phyloP scores from a whole-genome alignment of 2,797 vertebrate species.

The Sciurus vulgaris region DNA sequence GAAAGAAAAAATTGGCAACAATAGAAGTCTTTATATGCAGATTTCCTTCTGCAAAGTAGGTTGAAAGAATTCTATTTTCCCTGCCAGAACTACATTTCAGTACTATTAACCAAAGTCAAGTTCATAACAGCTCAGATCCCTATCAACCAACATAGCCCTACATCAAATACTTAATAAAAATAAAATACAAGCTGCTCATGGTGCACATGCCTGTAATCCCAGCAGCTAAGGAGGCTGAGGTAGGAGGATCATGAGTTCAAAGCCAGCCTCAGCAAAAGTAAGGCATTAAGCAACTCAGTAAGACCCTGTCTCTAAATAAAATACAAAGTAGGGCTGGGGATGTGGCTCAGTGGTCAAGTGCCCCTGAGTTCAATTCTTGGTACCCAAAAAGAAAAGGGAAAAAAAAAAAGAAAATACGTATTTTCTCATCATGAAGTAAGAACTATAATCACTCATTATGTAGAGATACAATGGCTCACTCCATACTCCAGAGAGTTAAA shows the following conservation, averaged over 20 bases:
- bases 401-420: slow-evolving; percentile 8
- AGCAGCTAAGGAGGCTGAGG: no score
- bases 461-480: neutral
- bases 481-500: neutral
- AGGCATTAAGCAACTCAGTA: no score
- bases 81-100: neutral
- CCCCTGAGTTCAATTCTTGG: no score
- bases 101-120: slow-evolving; percentile 27
- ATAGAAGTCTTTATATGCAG: neutral
- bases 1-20: neutral
- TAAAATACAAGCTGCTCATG: neutral
- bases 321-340: no score
- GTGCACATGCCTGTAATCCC: no score
- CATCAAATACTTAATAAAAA: slow-evolving; percentile 48
- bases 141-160: neutral
- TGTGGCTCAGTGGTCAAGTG: no score
- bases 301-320: no score
- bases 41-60: neutral
- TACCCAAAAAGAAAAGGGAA: no score
- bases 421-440: neutral
- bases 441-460: neutral
- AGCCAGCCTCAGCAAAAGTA: no score
- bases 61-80: slow-evolving; percentile 7
- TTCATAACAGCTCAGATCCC: neutral
- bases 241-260: no score